Evolutionary conservation across 1,140 invertebrate species (phyloP).

Genomic region (Pogonus chalceus): DNA sequence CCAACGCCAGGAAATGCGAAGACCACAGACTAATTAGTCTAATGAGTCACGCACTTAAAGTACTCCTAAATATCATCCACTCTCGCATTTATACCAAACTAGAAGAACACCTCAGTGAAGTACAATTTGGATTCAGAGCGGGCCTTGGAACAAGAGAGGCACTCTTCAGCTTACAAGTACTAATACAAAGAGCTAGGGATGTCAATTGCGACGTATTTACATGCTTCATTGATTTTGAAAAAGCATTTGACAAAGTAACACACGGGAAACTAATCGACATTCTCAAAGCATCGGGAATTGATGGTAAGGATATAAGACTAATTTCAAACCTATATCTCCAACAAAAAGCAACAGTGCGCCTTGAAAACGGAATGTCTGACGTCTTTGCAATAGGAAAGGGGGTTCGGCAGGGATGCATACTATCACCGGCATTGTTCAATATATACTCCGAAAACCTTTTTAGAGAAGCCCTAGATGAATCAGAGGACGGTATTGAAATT

Average conservation of each 20-base stretch:
- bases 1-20: constrained; percentile 15
- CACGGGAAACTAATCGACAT: constrained; percentile 15
- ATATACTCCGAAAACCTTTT: constrained; percentile 17
- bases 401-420: constrained; percentile 24
- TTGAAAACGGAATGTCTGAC: constrained; percentile 12
- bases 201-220: constrained; percentile 16
- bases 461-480: constrained; percentile 2
- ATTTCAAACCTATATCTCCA: constrained; percentile 16
- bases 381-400: constrained; percentile 17
- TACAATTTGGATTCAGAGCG: constrained; percentile 21
- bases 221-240: constrained; percentile 21
- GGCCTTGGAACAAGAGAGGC: constrained; percentile 22
- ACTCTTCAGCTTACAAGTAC: constrained; percentile 18
- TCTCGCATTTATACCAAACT: constrained; percentile 16
- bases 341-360: constrained; percentile 10
- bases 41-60: constrained; percentile 19
- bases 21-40: constrained; percentile 20
- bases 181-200: constrained; percentile 17
- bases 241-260: constrained; percentile 18
- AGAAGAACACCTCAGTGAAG: constrained; percentile 15
- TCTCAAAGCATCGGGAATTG: constrained; percentile 14
- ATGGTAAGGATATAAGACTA: constrained; percentile 15
- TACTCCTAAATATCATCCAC: constrained; percentile 22
- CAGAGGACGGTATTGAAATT: constrained; percentile 4
- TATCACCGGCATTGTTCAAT: constrained; percentile 27